Base-by-base conservation (phyloP, 2,888 invertebrate species). In the Tetragonula carbonaria region DNA sequence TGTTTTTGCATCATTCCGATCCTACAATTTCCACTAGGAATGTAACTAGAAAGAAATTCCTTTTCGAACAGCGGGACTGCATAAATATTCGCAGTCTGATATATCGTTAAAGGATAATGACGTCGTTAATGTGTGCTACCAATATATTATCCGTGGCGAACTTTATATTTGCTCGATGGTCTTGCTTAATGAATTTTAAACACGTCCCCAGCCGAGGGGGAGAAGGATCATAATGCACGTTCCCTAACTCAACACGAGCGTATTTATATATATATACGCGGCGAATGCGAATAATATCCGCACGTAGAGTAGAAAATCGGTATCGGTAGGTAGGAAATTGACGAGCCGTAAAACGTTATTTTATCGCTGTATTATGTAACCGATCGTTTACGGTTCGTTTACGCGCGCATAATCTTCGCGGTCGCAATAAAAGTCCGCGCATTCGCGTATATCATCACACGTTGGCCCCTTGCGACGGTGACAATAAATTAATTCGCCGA, bases 401-500 rank as follows among this genome's bases (percentile, higher is more conserved):
- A 78, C 50, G 66, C 57, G 67, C 51, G 75, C 59, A 68, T 75
- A 75, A 75, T 80, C 45, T 45, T 80, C 79, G 67, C 23, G 62
- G 38, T 2, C 28, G 79, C 67, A 53, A 38, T 74, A 74, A 74
- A 79, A 59, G 65, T 53, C 53, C 33, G 13, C 38, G 65, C 53
- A 74, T 74, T 66, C 53, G 74, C 66, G 70, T 68, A 74, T 72
- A 68, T 77, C 80, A 53, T 53, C 59, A 53, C 55, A 59, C 23
- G 71, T 51, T 45, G 77, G 63, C 57, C 51, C 68, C 38, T 51
- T 51, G 72, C 68, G 63, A 55, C 73, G 55, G 68, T 65, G 78
- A 38, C 68, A 33, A 78, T 82, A 73, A 82, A 82, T 82, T 67
- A 74, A 82, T 82, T 74, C 72, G 63, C 62, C 62, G 73, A 33